A percentile compares a stretch with the other conserved stretches of the same genome.
Conservation (phyloP, 2,888 invertebrate genomes). For the Pomacea canaliculata region DNA sequence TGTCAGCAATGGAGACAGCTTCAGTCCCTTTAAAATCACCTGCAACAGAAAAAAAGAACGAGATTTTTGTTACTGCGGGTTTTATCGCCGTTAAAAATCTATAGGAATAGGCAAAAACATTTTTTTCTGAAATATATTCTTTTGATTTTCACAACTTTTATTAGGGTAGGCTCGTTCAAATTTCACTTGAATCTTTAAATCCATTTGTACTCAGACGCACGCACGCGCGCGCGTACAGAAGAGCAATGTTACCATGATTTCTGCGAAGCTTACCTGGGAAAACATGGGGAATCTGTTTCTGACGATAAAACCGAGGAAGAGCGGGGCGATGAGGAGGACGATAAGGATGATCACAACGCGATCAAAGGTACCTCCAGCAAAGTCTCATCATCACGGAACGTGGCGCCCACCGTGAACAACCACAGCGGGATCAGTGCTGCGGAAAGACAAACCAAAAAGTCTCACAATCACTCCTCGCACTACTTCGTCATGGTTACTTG, state of each 20-base stretch:
- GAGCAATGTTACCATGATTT: too few relatives aligned
- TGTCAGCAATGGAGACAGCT: slow-evolving; percentile 70
- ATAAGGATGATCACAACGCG: slow-evolving; percentile 84
- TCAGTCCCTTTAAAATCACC: too few relatives aligned
- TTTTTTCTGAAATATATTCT: too few relatives aligned
- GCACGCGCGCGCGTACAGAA: too few relatives aligned
- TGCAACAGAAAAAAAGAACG: too few relatives aligned
- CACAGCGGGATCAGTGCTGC: slow-evolving; percentile 89
- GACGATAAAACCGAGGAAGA: slow-evolving; percentile 65
- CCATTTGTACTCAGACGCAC: too few relatives aligned
- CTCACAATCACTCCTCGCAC: too few relatives aligned
- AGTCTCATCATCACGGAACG: slow-evolving; percentile 73
- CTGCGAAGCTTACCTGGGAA: slow-evolving; percentile 72
- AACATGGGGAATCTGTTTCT: slow-evolving; percentile 74
- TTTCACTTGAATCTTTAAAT: too few relatives aligned
- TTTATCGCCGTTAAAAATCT: not conserved
- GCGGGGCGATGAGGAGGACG: slow-evolving; percentile 75
- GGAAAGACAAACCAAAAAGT: not conserved
- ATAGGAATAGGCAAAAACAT: too few relatives aligned
- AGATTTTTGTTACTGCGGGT: not conserved
- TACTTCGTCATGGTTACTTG: too few relatives aligned
- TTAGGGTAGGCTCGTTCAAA: too few relatives aligned
- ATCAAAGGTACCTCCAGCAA: slow-evolving; percentile 79
- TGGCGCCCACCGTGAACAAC: slow-evolving; percentile 87
- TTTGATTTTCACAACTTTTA: too few relatives aligned